Percentiles rank a stretch among this genome's conserved stretches.
phyloP scores from a whole-genome alignment of 2,113 vertebrate species.

The Ptychochromis oligacanthus region DNA sequence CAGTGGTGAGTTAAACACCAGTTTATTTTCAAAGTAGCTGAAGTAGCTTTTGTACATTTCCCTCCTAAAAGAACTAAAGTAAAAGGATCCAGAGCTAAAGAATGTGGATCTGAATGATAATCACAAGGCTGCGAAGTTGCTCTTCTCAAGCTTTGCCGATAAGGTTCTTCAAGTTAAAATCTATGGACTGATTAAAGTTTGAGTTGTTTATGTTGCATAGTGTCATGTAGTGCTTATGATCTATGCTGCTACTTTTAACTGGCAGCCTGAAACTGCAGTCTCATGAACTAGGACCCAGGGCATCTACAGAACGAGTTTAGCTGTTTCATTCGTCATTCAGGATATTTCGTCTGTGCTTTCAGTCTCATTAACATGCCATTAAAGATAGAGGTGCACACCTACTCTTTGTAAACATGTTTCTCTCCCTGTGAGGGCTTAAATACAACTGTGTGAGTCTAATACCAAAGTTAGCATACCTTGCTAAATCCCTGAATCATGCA shows the following conservation, averaged over 20 bases:
- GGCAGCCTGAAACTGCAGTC: too few relatives aligned
- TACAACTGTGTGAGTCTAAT: neutral
- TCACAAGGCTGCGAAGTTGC: neutral
- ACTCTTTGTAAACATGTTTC: too few relatives aligned
- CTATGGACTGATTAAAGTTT: neutral
- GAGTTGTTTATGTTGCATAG: neutral
- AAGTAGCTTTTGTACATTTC: neutral
- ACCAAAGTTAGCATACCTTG: neutral
- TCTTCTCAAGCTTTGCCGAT: neutral
- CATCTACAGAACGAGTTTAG: neutral
- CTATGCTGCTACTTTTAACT: neutral
- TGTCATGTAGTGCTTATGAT: neutral
- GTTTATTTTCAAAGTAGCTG: neutral
- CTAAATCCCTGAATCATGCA: neutral
- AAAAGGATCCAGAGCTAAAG: neutral
- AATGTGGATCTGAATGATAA: neutral
- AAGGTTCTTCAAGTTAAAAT: neutral
- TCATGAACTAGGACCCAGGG: neutral
- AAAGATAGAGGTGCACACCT: neutral
- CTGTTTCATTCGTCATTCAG: neutral
- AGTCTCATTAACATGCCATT: neutral
- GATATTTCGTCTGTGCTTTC: neutral
- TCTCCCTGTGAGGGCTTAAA: neutral
- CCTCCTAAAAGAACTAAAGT: neutral
- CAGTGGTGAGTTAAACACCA: slow-evolving; percentile 60